Evolutionary conservation across 2,888 invertebrate genomes (phyloP).

Genomic region (Thymelicus lineola): DNA sequence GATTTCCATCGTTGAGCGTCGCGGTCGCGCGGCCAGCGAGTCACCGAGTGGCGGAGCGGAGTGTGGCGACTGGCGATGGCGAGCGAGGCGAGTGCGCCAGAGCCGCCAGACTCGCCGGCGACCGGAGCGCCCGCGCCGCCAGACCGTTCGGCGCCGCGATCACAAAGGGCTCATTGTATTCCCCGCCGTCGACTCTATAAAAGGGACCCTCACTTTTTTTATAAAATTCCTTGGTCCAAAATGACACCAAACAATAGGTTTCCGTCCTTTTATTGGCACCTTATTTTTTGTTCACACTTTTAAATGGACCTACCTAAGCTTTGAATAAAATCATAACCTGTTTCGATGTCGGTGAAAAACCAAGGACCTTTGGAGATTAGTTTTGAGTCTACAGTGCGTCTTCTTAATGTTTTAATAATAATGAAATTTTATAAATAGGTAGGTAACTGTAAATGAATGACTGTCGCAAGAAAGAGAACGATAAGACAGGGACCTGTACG

Average conservation of each 20-base stretch:
- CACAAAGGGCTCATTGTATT: slow-evolving; percentile 82
- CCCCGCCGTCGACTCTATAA: slow-evolving; percentile 68
- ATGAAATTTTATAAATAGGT: slow-evolving; percentile 45
- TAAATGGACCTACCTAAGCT: slow-evolving; percentile 74
- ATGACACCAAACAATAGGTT: slow-evolving; percentile 83
- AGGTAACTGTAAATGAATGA: slow-evolving; percentile 29
- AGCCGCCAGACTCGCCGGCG: slow-evolving; percentile 65
- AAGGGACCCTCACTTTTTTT: slow-evolving; percentile 74
- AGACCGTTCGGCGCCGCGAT: slow-evolving; percentile 82
- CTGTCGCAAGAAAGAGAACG: background rate
- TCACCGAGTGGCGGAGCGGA: slow-evolving; percentile 1
- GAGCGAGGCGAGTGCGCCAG: slow-evolving; percentile 40
- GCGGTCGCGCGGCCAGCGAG: background rate
- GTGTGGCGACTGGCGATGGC: slow-evolving; percentile 60
- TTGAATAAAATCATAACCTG: slow-evolving; percentile 79
- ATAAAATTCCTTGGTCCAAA: slow-evolving; percentile 78
- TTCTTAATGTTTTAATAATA: slow-evolving; percentile 48
- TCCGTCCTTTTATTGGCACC: slow-evolving; percentile 85
- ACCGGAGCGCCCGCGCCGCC: slow-evolving; percentile 58
- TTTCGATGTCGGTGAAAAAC: slow-evolving; percentile 60
- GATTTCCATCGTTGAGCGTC: slow-evolving; percentile 14
- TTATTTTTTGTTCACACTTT: slow-evolving; percentile 77
- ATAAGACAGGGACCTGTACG: background rate
- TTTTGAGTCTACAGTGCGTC: slow-evolving; percentile 46
- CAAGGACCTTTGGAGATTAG: slow-evolving; percentile 39